Conservation (phyloP, 2,113 vertebrate species). For the Paedocypris sp. region DNA sequence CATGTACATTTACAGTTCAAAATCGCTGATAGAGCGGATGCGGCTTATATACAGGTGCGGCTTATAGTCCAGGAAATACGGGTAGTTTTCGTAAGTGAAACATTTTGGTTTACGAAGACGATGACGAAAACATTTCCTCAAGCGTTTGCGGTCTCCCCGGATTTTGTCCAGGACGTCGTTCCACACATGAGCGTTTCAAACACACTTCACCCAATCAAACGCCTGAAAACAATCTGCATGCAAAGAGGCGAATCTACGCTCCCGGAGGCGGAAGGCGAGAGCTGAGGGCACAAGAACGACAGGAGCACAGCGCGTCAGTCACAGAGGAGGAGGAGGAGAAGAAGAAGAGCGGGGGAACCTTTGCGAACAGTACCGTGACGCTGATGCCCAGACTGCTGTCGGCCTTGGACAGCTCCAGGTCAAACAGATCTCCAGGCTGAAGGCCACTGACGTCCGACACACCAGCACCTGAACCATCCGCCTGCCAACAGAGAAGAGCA, state of each 20-base stretch:
- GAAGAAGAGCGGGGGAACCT: constrained; percentile 85
- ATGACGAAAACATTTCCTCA: too few species aligned
- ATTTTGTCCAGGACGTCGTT: too few species aligned
- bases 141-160: too few species aligned
- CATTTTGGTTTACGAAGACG: too few species aligned
- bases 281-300: constrained; percentile 30
- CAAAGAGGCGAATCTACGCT: constrained; percentile 25
- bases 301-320: constrained; percentile 41
- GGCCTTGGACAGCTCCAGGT: constrained; percentile 92
- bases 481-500: constrained; percentile 75
- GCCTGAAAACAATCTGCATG: constrained; percentile 34
- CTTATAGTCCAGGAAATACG: too few species aligned
- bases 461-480: constrained; percentile 71
- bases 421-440: constrained; percentile 92
- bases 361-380: constrained; percentile 99
- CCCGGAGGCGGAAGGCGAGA: constrained; percentile 25
- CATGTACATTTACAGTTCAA: too few species aligned
- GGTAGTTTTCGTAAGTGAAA: too few species aligned
- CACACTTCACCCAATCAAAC: constrained; percentile 21
- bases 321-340: constrained; percentile 56
- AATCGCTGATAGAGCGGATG: too few species aligned
- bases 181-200: too few species aligned
- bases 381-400: constrained; percentile 99
- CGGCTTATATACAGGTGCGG: too few species aligned
- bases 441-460: constrained; percentile 70